Evolutionary conservation across 2,113 vertebrate genomes (phyloP).

Genomic region (Pseudonaja textilis): DNA sequence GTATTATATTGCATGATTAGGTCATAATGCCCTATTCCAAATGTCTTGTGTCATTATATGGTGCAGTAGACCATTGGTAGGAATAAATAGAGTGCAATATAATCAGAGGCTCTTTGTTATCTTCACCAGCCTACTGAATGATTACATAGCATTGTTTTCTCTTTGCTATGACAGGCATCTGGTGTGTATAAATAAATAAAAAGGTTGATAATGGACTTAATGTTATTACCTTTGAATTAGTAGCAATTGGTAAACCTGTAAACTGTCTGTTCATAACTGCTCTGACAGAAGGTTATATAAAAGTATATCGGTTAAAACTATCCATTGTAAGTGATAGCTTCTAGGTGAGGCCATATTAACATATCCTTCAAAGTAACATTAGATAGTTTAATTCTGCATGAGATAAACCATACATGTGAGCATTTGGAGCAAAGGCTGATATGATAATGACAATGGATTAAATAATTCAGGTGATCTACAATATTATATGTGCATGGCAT

Average conservation of each 20-base stretch:
- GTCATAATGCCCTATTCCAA: constrained; percentile 1
- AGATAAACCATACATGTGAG: constrained; percentile 1
- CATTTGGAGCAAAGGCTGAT: constrained; percentile 21
- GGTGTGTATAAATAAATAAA: constrained; percentile 81
- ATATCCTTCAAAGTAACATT: constrained; percentile 46
- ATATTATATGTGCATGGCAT: neutral
- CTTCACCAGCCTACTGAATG: constrained; percentile 61
- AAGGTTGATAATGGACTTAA: constrained; percentile 68
- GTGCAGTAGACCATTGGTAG: constrained; percentile 48
- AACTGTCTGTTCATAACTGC: constrained; percentile 50
- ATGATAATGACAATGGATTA: constrained; percentile 11
- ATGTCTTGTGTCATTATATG: constrained; percentile 45
- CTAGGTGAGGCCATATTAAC: constrained; percentile 26
- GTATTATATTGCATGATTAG: constrained; percentile 7
- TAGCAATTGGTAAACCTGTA: constrained; percentile 73
- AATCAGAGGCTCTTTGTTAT: constrained; percentile 63
- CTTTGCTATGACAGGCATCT: constrained; percentile 75
- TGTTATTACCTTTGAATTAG: constrained; percentile 47
- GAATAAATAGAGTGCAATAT: constrained; percentile 52
- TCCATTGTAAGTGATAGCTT: constrained; percentile 51
- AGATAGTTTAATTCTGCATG: constrained; percentile 38
- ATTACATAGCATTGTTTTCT: constrained; percentile 65
- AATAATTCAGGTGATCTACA: neutral
- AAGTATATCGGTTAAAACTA: constrained; percentile 63
- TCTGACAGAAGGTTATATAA: constrained; percentile 51